Evolutionary conservation across 2,113 vertebrate species (phyloP), one percentile per base, ranked within the genome.

Genomic region (Willisornis vidua): DNA sequence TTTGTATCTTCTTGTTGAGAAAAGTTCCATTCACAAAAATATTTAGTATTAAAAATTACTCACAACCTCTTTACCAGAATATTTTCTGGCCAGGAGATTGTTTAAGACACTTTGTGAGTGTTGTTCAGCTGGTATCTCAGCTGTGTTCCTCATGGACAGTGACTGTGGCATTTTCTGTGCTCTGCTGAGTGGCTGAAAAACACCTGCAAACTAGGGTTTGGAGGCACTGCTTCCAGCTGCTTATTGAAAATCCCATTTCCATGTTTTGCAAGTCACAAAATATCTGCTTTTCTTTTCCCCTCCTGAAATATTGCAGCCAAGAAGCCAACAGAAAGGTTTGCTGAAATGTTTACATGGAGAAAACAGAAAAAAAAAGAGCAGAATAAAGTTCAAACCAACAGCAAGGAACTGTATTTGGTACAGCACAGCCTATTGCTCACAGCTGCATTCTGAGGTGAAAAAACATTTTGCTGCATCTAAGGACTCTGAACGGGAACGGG

Each of bases 151-250:
- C 62, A n/a, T 39, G 39, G 66, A 41, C n/a, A 29, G 12, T 6
- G 25, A 51, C 20, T 0, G 3, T 66, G 48, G 39, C 70, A 63
- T 81, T 92, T 89, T 72, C 66, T 67, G 48, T 66, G 39, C 48
- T 84, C 22, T 75, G 57, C 33, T 79, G 49, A 3, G 39, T 13
- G 20, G 20, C 70, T 31, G 22, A 75, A 84, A 68, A 91, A 14
- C 25, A 78, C 41, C 54, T 61, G 41, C 20, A 61, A 77, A 51
- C 31, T 58, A 71, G 10, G 46, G 45, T 94, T 78, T 59, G 37
- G 41, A 74, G n/a, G 13, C 18, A 35, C 10, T 11, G 3, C 46
- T 84, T 80, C 54, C 29, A 83, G 19, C 4, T 0, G 0, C 16
- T 51, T 24, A 28, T 2, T 23, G 10, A 70, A 88, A 84, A 8